Evolutionary conservation across 2,113 vertebrate genomes (phyloP), one percentile per base, ranked within the genome.

Genomic region (Microcebus lehilahytsara): DNA sequence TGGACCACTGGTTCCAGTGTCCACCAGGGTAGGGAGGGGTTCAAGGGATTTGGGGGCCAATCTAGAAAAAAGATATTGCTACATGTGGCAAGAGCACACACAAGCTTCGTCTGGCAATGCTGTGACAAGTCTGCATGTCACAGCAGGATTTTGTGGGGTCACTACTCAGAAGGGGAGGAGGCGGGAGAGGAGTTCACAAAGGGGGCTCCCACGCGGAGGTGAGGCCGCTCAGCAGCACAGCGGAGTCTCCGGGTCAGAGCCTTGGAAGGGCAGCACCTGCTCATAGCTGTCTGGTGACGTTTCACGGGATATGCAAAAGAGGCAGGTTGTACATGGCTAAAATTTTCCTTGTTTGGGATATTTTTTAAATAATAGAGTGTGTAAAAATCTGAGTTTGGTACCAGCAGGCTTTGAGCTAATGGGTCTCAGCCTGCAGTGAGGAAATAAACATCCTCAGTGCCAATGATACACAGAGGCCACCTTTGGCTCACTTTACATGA

Each of bases 201-300:
- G 27, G 25, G 62, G 13, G 5, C 25, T n/a, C 13, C 3, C 11
- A 8, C 0, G 3, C 8, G 22, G 37, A 32, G 23, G 40, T 49
- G 66, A 46, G 40, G 58, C 7, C 5, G 0, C 14, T 42, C 5
- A 12, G 79, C 2, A 4, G 34, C 25, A 5, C 23, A 20, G 12
- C 22, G 49, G 66, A n/a, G 37, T 30, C 9, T 30, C 46, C 62
- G 72, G 27, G 16, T 56, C 34, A 34, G 83, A 60, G 6, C 86
- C 74, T 40, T 7, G 16, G 40, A 30, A 42, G 7, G 25, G 40
- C 72, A 30, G 22, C 30, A 10, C 8, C 17, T 37, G 16, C 60
- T 77, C 9, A 9, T 12, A 6, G 72, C 30, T 30, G 5, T 25
- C 23, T 5, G 9, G 11, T 2, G 49, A 34, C 1, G 30, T 13